Base-by-base conservation (phyloP, 2,888 invertebrate genomes). In the Noctua fimbriata region DNA sequence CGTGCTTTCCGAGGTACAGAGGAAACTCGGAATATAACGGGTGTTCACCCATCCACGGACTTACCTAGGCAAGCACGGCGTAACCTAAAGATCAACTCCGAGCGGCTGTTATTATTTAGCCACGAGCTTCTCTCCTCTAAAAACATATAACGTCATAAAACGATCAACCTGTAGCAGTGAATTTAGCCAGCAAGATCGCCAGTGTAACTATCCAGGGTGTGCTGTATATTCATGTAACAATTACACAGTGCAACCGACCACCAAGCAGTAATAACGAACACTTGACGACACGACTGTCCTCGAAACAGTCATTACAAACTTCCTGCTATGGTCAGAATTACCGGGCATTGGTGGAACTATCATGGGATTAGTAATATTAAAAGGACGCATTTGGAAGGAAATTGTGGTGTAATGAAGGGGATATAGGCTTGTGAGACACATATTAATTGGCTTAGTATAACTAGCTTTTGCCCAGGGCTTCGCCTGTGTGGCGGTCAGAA, bases 191-290 rank as follows among this genome's bases (percentile, higher is more conserved):
- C 14, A 41, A 36, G 36, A 28, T 32, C 2, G n/a, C 18, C 9
- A 32, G 1, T 9, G 14, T 21, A 2, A 12, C 28, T 28, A 14
- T 4, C 71, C 10, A 21, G 36, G n/a, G 72, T 41, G 16, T 28
- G 2, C 52, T 74, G 36, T 41, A 72, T 74, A 41, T 52, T 72
- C 41, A 72, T 74, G 52, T 49, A 7, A 28, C 74, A 55, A 52
- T 74, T 52, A 75, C 7, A 73, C 5, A 0, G 5, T 14, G 28
- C 28, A 24, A 73, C 18, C 16, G 74, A 24, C 41, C 41, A 12
- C 41, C 10, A 7, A 73, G 41, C 55, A 55, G 44, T 5, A 18
- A 74, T 55, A 18, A 75, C 24, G 16, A 74, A 55, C 41, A 67
- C 67, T 44, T n/a, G 67, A 67, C n/a, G n/a, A 67, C n/a, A 67